Evolutionary conservation across 2,113 vertebrate species (phyloP), one percentile per base, ranked within the genome.

Genomic region (Pholis gunnellus): DNA sequence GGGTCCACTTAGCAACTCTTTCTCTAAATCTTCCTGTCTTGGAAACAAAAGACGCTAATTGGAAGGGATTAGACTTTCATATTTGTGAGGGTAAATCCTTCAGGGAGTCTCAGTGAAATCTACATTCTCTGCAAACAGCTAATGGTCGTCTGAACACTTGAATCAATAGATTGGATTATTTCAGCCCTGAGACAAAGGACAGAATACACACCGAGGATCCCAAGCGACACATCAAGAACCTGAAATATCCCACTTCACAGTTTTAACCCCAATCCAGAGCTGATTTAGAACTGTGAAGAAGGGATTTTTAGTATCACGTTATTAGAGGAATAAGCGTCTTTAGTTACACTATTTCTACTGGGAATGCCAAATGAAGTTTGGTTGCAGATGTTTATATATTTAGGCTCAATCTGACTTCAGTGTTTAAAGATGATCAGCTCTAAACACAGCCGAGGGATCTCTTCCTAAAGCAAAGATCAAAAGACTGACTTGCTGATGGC

Each of bases 151-250:
- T 20, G 15, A 81, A 73, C 89, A 88, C 90, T 91, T 87, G 86
- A 91, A 88, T 85, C 54, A 50, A 13, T 13, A n/a, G 20, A 6
- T 15, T 22, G 81, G 84, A 87, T 90, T 84, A 88, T 83, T 67
- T 34, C 17, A 38, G 13, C n/a, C 10, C 14, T 0, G 36, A 54
- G 66, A 67, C 38, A 50, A 20, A 74, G 17, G 17, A 4, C 38
- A 67, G 25, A 67, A 59, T 6, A 50, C 48, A 82, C 42, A 70
- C 44, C 13, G 0, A 50, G 52, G 34, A 54, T 78, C 72, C 57
- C 70, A 46, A 13, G 42, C 0, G 69, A 42, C 0, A 9, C 56
- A 10, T 15, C n/a, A 4, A 68, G 25, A 27, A 66, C 29, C 18
- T 6, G 14, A 81, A 72, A 73, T 18, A 34, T 46, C 70, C 84